phyloP scores from a whole-genome alignment of 2,888 invertebrate genomes.

The Macrosoma leucophasiata region DNA sequence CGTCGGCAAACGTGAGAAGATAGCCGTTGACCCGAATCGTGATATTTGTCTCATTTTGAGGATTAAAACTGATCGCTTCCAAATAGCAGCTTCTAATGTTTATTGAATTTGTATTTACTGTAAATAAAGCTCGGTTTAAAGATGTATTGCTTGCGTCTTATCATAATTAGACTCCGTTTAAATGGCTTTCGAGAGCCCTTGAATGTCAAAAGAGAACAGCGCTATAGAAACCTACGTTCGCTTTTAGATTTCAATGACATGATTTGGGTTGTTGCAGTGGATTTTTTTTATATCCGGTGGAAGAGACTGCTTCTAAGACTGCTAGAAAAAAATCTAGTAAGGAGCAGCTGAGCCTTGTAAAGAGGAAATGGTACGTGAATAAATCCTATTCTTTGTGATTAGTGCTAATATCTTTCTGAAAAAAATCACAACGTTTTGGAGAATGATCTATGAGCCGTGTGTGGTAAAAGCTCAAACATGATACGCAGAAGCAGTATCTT shows the following conservation, averaged over 20 bases:
- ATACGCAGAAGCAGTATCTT: too few relatives aligned
- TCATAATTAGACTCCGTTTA: slow-evolving; percentile 60
- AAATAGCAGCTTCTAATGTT: slow-evolving; percentile 58
- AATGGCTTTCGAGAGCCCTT: slow-evolving; percentile 60
- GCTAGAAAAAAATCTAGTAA: too few relatives aligned
- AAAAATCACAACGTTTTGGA: too few relatives aligned
- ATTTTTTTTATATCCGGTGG: slow-evolving; percentile 58
- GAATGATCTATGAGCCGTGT: too few relatives aligned
- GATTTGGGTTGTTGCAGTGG: slow-evolving; percentile 40
- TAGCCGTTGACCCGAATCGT: slow-evolving; percentile 72
- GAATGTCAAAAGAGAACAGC: slow-evolving; percentile 60
- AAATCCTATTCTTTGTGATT: too few relatives aligned
- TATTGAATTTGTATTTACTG: slow-evolving; percentile 61
- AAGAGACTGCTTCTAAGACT: too few relatives aligned
- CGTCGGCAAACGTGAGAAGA: slow-evolving; percentile 75
- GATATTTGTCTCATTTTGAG: slow-evolving; percentile 69
- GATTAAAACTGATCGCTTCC: slow-evolving; percentile 66
- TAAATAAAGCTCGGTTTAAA: slow-evolving; percentile 56
- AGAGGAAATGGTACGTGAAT: too few relatives aligned
- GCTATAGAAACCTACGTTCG: slow-evolving; percentile 45
- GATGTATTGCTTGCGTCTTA: slow-evolving; percentile 45
- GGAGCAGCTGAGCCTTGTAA: too few relatives aligned
- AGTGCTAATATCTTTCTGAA: too few relatives aligned
- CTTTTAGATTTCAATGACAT: slow-evolving; percentile 59
- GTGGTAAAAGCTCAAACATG: too few relatives aligned